Evolutionary conservation across 2,113 vertebrate genomes (phyloP), one percentile per base, ranked within the genome.

Genomic region (Nansenia antarctica): DNA sequence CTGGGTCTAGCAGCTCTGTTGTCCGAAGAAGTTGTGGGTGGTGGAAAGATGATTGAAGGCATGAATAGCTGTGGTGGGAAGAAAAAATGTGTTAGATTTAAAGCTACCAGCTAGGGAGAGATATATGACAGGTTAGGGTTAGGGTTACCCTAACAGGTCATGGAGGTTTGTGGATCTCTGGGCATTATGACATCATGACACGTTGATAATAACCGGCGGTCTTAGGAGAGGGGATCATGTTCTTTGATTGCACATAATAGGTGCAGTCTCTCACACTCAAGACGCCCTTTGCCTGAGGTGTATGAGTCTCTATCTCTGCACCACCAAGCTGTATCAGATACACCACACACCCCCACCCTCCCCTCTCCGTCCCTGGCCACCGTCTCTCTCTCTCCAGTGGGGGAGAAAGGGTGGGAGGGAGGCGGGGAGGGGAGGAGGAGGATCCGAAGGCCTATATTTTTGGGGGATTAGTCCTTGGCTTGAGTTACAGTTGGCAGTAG

Each of bases 1-100:
- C n/a, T n/a, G n/a, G n/a, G n/a, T n/a, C n/a, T n/a, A n/a, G n/a
- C n/a, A n/a, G n/a, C n/a, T n/a, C n/a, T n/a, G n/a, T n/a, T n/a
- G 70, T 84, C 59, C 20, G 1, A n/a, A n/a, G n/a, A n/a, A n/a
- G n/a, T n/a, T n/a, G 73, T 67, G 73, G 74, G 73, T 74, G 71
- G 45, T 55, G 63, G 69, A 29, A 60, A 18, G 29, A 81, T 76
- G 81, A 82, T 81, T 80, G 68, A 81, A 73, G 57, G 52, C 65
- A 70, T 69, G 58, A 60, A n/a, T n/a, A 35, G 68, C 59, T 7
- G 32, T 60, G 64, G 49, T 59, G 26, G 53, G 66, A 47, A 70
- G 35, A n/a, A n/a, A n/a, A n/a, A n/a, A n/a, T n/a, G n/a, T n/a
- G n/a, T n/a, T 30, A 76, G 72, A 78, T 76, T 79, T 76, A 77